These are phyloP conservation scores for Typhlomys cinereus DNA, from an alignment of 2,113 vertebrate species.

Conservation along the genomic window DNA sequence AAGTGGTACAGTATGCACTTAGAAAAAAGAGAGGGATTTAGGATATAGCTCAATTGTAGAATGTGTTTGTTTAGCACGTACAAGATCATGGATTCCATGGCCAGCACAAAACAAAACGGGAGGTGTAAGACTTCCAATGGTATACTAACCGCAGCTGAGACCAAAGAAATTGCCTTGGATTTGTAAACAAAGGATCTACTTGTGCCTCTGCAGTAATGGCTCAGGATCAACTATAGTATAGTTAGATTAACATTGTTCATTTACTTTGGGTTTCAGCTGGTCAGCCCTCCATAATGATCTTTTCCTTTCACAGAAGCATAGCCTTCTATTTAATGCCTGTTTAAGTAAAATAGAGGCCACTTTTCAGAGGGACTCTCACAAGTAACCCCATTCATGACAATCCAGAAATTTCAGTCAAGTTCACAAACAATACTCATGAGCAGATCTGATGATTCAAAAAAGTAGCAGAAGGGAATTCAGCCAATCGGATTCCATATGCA, in stretches of 20 bases:
- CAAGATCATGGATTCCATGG: not conserved
- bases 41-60: not conserved
- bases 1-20: not conserved
- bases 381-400: slow-evolving; percentile 33
- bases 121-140: not conserved
- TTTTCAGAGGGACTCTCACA: not conserved
- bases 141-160: not conserved
- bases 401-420: not conserved
- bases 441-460: not conserved
- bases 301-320: not conserved
- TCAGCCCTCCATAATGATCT: not conserved
- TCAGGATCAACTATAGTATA: not conserved
- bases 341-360: not conserved
- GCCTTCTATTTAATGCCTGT: not conserved
- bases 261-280: not conserved
- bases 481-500: not conserved
- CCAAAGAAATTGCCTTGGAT: not conserved
- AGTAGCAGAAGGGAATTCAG: not conserved
- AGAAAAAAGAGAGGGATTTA: not conserved
- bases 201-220: not conserved
- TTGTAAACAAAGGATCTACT: not conserved
- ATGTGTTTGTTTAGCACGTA: not conserved
- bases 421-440: slow-evolving; percentile 26
- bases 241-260: not conserved
- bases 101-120: not conserved